Evolutionary conservation across 2,797 vertebrate species (phyloP), one percentile per base, ranked within the genome.

Genomic region (Hypotaenidia philippensis): DNA sequence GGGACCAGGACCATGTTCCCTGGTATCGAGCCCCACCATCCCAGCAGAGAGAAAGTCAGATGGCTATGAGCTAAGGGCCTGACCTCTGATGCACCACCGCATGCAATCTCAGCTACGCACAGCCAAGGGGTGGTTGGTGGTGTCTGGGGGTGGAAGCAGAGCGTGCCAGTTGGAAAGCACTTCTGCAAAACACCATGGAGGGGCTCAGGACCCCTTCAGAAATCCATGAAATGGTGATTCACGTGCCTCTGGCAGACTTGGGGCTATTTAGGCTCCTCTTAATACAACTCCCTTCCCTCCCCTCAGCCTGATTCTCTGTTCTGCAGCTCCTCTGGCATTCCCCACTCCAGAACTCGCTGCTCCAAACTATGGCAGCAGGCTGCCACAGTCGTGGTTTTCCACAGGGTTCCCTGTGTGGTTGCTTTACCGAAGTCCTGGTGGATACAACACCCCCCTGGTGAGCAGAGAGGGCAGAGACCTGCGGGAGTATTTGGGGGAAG

Each of bases 401-500:
- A 14, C 66, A 45, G 52, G 41, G 50, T 22, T 47, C 45, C 44
- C 29, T 0, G 1, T 44, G 47, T 16, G 21, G 27, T 5, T 36
- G 5, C 29, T 36, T 63, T 41, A 11, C 50, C 1, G 23, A 20
- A 2, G 36, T 20, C 36, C 45, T 38, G 15, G 32, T 57, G 44
- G 34, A 13, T 44, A 2, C 10, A 52, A 10, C 10, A 13, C 19
- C 20, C 36, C 4, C 0, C 6, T 44, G 32, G 32, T 10, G 29
- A 49, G 49, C 69, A 29, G 47, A 60, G 11, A 27, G n/a, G 45
- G 7, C 65, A 59, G 32, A 47, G 59, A 40, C 65, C 72, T 27
- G 7, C 0, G 6, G 50, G 53, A 6, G 3, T 4, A 5, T 31
- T 31, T 16, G 55, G 60, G 41, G 40, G 68, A 38, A 41, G 60